Evolutionary conservation across 2,113 vertebrate species (phyloP).

Genomic region (Tychaedon coryphoeus): DNA sequence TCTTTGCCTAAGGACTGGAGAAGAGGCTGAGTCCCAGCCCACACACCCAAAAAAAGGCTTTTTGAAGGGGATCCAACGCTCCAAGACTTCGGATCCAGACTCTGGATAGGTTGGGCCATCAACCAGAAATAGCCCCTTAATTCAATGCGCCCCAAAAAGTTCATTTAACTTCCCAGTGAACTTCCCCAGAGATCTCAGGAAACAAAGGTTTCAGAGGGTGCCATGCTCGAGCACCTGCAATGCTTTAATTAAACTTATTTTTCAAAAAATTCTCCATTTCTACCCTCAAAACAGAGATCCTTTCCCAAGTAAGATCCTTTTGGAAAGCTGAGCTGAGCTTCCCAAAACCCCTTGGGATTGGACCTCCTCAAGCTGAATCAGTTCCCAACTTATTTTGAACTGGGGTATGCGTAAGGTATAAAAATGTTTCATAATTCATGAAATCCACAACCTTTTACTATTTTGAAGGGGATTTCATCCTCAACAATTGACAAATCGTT

Average conservation of each 20-base stretch:
- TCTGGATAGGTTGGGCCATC: fast-evolving
- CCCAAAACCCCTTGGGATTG: not conserved
- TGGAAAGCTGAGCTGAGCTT: not conserved
- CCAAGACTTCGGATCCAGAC: not conserved
- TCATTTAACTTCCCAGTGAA: not conserved
- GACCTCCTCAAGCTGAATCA: not conserved
- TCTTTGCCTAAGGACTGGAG: conserved; percentile 40
- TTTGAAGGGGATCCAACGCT: not conserved
- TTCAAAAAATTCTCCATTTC: not conserved
- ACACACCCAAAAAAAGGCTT: not conserved
- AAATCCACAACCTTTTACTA: not conserved
- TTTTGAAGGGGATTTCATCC: not conserved
- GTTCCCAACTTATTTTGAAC: not conserved
- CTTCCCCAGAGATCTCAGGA: not conserved
- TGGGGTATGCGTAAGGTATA: not conserved
- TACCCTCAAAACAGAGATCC: not conserved
- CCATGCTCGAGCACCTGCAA: not conserved
- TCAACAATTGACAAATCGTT: not conserved
- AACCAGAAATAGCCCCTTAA: not conserved
- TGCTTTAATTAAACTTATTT: not conserved
- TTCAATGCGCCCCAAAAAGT: not conserved
- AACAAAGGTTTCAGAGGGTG: not conserved
- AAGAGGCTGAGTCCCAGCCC: conserved; percentile 23
- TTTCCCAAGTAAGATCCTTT: not conserved
- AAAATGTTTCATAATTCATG: not conserved